phyloP scores from a whole-genome alignment of 2,797 vertebrate species.

The Sorex maritimensis region DNA sequence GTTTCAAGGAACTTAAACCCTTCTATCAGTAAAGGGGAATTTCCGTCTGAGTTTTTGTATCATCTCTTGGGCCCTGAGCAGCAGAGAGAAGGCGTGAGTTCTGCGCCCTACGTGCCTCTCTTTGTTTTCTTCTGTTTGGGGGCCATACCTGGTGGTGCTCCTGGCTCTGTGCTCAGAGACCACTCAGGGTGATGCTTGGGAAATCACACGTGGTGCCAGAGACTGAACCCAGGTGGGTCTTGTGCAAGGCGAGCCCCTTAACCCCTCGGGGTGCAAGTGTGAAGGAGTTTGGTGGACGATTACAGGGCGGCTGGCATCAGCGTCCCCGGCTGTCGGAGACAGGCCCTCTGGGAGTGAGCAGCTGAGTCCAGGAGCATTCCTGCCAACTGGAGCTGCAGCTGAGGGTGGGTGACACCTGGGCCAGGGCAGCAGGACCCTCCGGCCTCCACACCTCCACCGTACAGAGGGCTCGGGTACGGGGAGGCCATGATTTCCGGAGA shows the following conservation, averaged over 20 bases:
- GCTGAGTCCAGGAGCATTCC: not conserved
- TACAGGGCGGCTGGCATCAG: no score
- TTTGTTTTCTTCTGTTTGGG: conserved; percentile 37
- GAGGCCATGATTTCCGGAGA: conserved; percentile 9
- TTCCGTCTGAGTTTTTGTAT: not conserved
- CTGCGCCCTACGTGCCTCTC: not conserved
- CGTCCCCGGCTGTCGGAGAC: no score
- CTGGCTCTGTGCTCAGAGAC: no score
- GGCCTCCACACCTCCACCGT: not conserved
- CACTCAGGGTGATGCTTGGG: no score
- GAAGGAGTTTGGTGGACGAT: no score
- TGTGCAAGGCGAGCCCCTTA: no score
- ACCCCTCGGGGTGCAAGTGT: no score
- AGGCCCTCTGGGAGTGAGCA: not conserved
- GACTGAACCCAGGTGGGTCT: no score
- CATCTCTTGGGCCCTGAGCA: not conserved
- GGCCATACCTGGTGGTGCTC: no score
- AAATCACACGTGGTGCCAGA: no score
- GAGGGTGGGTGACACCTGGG: not conserved
- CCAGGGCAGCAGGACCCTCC: not conserved
- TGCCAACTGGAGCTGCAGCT: not conserved
- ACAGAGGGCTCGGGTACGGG: not conserved
- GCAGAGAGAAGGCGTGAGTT: not conserved
- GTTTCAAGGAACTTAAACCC: conserved; percentile 67
- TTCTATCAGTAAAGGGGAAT: conserved; percentile 25